A percentile compares a stretch with the other conserved stretches of the same genome.
Conservation (phyloP, 2,797 vertebrate species). For the Hephaestus fuliginosus region DNA sequence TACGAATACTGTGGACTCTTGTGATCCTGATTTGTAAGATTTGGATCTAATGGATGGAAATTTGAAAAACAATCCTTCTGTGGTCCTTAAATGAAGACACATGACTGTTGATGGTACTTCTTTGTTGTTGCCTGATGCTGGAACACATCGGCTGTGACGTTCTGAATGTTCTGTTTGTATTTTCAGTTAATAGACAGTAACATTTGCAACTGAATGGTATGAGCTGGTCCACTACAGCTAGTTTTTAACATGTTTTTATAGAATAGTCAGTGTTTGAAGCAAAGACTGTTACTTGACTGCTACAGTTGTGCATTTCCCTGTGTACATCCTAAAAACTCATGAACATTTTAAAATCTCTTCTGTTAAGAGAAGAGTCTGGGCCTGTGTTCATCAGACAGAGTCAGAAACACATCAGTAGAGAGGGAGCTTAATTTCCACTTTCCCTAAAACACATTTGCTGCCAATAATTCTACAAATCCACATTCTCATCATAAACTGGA, state of each 20-base stretch:
- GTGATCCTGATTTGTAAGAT: neutral
- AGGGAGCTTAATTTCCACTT: neutral
- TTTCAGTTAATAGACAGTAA: neutral
- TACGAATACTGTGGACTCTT: slow-evolving; percentile 9
- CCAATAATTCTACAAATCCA: no score
- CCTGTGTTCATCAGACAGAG: neutral
- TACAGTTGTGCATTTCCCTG: neutral
- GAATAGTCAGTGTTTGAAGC: neutral
- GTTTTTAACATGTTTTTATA: neutral
- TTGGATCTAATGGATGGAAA: neutral
- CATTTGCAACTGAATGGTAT: neutral
- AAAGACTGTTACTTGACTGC: neutral
- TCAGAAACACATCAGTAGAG: neutral
- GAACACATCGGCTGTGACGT: neutral
- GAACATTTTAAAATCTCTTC: neutral
- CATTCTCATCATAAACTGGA: neutral
- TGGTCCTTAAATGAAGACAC: neutral
- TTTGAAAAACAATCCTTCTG: neutral
- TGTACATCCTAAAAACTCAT: neutral
- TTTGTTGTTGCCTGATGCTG: neutral
- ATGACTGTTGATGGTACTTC: neutral
- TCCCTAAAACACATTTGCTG: neutral
- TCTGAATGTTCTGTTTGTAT: neutral
- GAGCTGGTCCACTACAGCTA: neutral
- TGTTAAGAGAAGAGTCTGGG: neutral